Percentiles rank a stretch among this genome's conserved stretches.
Conservation (phyloP, 2,113 vertebrate species). For the Corydoras maculifer region DNA sequence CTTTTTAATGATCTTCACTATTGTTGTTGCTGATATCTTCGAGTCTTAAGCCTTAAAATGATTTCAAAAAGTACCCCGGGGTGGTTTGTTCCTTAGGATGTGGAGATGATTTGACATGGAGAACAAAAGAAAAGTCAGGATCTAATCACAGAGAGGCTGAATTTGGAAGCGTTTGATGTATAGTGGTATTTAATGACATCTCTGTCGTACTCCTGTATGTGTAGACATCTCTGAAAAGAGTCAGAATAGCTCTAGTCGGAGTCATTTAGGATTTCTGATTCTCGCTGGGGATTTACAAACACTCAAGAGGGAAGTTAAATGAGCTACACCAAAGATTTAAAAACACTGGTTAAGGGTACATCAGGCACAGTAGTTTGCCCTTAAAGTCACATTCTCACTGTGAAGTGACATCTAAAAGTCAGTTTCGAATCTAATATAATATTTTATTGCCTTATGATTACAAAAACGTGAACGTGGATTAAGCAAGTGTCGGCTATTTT, state of each 20-base stretch:
- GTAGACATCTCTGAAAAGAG: no score
- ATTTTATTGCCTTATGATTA: neutral
- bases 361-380: constrained; percentile 3
- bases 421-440: constrained; percentile 11
- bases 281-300: neutral
- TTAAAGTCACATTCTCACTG: constrained; percentile 5
- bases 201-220: no score
- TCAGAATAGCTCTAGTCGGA: no score
- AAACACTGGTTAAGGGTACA: constrained; percentile 1
- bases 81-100: constrained; percentile 7
- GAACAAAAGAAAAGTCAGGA: constrained; percentile 34
- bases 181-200: no score
- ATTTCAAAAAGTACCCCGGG: constrained; percentile 19
- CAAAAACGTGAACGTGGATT: neutral
- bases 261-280: no score
- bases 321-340: neutral
- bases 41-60: neutral
- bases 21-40: constrained; percentile 8
- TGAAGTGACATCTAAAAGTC: neutral
- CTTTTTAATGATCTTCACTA: constrained; percentile 22
- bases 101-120: constrained; percentile 35
- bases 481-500: neutral
- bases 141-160: constrained; percentile 9
- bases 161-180: no score
- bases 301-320: neutral